Evolutionary conservation across 2,888 invertebrate genomes (phyloP).

Genomic region (Polydrusus tereticollis): DNA sequence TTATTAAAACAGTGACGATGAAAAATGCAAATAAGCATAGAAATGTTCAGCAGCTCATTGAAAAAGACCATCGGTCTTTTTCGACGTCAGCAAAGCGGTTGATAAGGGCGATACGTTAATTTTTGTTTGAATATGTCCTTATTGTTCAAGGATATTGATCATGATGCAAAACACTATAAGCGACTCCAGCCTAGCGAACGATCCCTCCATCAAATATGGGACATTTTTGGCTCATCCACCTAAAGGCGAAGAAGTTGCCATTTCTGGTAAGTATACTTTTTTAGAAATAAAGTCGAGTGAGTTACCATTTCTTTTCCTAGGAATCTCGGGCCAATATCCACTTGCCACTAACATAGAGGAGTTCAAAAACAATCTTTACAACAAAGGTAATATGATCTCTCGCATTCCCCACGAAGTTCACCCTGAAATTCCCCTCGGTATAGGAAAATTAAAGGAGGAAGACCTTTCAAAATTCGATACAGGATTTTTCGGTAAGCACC

Average conservation of each 20-base stretch:
- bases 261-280: conserved; percentile 70
- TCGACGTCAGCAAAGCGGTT: too few relatives aligned
- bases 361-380: conserved; percentile 78
- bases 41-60: too few relatives aligned
- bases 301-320: conserved; percentile 46
- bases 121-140: too few relatives aligned
- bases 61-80: too few relatives aligned
- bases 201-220: conserved; percentile 34
- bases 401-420: conserved; percentile 78
- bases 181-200: not conserved
- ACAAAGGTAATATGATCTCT: conserved; percentile 87
- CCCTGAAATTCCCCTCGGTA: conserved; percentile 72
- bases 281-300: too few relatives aligned
- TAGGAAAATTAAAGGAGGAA: conserved; percentile 73
- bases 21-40: too few relatives aligned
- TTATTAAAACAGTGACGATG: too few relatives aligned
- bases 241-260: conserved; percentile 76
- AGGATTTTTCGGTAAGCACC: conserved; percentile 68
- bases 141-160: too few relatives aligned
- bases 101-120: not conserved
- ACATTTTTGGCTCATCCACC: conserved; percentile 69
- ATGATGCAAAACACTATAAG: not conserved
- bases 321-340: conserved; percentile 79
- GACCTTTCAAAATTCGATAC: conserved; percentile 70
- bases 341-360: conserved; percentile 81